These are phyloP conservation scores for Proctacanthus coquilletti DNA, from an alignment of 1,140 invertebrate genomes.

Conservation along the genomic window DNA sequence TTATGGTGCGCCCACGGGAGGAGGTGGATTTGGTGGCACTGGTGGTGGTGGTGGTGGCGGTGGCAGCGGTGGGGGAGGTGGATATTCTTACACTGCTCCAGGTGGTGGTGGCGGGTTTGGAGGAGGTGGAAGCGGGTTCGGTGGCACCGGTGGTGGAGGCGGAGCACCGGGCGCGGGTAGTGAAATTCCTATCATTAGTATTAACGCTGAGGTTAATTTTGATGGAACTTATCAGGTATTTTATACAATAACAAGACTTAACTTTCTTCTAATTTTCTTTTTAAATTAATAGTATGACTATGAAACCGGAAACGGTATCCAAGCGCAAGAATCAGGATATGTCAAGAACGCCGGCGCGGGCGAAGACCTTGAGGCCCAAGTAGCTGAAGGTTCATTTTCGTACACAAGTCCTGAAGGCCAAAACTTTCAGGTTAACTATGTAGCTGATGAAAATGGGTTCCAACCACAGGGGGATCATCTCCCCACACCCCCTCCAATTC, in stretches of 20 bases:
- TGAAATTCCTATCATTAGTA: slow-evolving; percentile 40
- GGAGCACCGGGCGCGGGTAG: slow-evolving; percentile 3
- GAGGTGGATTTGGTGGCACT: no score
- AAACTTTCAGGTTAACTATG: slow-evolving; percentile 51
- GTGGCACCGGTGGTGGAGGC: slow-evolving; percentile 6
- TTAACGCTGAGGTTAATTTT: slow-evolving; percentile 40
- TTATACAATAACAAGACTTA: not conserved
- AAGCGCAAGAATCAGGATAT: slow-evolving; percentile 46
- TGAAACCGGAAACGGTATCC: slow-evolving; percentile 54
- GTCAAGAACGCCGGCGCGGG: slow-evolving; percentile 44
- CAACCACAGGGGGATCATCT: slow-evolving; percentile 54
- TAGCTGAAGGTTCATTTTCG: slow-evolving; percentile 50
- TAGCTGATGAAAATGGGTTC: slow-evolving; percentile 69
- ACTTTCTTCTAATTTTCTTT: not conserved
- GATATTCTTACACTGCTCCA: no score
- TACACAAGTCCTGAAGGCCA: slow-evolving; percentile 61
- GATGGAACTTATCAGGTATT: slow-evolving; percentile 42
- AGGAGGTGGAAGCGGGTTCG: no score
- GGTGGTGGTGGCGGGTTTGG: no score
- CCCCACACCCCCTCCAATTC: slow-evolving; percentile 65
- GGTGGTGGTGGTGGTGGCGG: slow-evolving; percentile 1
- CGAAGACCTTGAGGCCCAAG: slow-evolving; percentile 38
- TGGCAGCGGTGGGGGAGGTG: no score
- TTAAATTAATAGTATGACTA: slow-evolving; percentile 20
- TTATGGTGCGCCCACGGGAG: no score